Evolutionary conservation across 2,888 invertebrate genomes (phyloP).

Genomic region (Ariolimax columbianus): DNA sequence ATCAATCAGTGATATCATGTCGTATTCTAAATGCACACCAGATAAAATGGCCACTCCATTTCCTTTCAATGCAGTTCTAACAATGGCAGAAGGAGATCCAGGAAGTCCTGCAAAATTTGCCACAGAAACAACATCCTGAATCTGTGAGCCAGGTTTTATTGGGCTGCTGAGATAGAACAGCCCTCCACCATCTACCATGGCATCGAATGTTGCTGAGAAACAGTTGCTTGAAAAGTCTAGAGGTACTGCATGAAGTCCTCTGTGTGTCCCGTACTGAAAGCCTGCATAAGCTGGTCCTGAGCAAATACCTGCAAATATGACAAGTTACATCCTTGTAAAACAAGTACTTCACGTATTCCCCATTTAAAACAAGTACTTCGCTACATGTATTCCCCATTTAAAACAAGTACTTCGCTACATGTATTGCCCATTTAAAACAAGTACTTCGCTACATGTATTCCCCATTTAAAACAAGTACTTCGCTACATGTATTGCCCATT

Average conservation of each 20-base stretch:
- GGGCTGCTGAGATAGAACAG: slow-evolving; percentile 52
- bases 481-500: no score
- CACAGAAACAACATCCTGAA: slow-evolving; percentile 43
- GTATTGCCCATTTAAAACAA: no score
- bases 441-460: no score
- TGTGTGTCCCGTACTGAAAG: slow-evolving; percentile 67
- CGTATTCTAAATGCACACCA: slow-evolving; percentile 69
- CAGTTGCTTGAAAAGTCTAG: slow-evolving; percentile 35
- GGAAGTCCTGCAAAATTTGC: slow-evolving; percentile 57
- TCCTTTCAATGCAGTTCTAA: slow-evolving; percentile 61
- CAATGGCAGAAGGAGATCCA: slow-evolving; percentile 63
- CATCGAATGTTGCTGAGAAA: slow-evolving; percentile 39
- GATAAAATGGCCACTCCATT: slow-evolving; percentile 66
- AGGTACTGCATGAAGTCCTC: slow-evolving; percentile 60
- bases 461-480: no score
- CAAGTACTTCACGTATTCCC: no score
- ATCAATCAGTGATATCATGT: slow-evolving; percentile 19
- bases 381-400: no score
- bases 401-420: no score
- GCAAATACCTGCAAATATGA: slow-evolving; percentile 61
- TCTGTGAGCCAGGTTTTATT: slow-evolving; percentile 28
- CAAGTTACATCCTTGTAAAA: background rate
- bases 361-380: no score
- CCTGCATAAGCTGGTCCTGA: slow-evolving; percentile 70
- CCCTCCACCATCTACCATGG: slow-evolving; percentile 67